A percentile compares a stretch with the other conserved stretches of the same genome.
Evolutionary conservation across 2,888 invertebrate species (phyloP).

Genomic region (Monoplex corrugatus): DNA sequence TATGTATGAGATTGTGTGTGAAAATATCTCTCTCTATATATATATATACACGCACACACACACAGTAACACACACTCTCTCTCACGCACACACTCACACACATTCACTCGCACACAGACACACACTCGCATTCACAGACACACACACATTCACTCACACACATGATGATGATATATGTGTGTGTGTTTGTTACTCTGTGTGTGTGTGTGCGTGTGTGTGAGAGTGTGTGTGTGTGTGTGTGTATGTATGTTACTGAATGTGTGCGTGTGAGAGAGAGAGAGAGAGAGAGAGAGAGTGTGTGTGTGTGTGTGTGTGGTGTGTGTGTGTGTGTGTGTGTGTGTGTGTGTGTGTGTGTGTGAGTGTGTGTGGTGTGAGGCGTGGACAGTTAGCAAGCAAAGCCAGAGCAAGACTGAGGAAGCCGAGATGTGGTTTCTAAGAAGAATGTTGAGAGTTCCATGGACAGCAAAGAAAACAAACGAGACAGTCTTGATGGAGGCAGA

Average conservation of each 20-base stretch:
- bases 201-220: background rate
- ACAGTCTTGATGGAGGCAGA: background rate
- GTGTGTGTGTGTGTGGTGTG: background rate
- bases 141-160: too few relatives aligned
- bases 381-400: background rate
- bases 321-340: too few relatives aligned
- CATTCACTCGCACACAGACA: too few relatives aligned
- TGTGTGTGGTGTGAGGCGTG: background rate
- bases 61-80: too few relatives aligned
- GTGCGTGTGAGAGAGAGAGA: background rate
- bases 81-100: too few relatives aligned
- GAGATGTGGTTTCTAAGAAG: background rate
- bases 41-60: too few relatives aligned
- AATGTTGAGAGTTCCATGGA: background rate
- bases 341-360: too few relatives aligned
- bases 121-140: too few relatives aligned
- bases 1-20: background rate
- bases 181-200: background rate
- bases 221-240: background rate
- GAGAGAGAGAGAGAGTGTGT: background rate
- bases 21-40: too few relatives aligned
- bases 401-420: background rate
- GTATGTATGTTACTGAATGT: background rate
- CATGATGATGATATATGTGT: too few relatives aligned
- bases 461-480: background rate